Evolutionary conservation across 2,113 vertebrate genomes (phyloP).

Genomic region (Dermatemys mawii): DNA sequence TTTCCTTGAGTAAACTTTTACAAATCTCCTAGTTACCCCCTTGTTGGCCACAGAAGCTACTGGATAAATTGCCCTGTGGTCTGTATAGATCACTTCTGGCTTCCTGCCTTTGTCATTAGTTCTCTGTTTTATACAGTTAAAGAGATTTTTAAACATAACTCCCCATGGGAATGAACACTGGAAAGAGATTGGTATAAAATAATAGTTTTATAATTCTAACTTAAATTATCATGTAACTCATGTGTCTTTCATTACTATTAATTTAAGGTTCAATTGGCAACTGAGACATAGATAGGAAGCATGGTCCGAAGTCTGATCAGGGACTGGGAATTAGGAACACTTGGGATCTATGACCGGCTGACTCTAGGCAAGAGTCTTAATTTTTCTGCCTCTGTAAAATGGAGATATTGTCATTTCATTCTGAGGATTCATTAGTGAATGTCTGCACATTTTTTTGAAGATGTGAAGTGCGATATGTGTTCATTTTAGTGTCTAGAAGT

Average conservation of each 20-base stretch:
- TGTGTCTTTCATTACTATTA: no score
- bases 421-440: not conserved
- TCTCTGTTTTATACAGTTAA: not conserved
- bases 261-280: not conserved
- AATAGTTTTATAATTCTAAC: not conserved
- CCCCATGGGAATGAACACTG: not conserved
- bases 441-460: not conserved
- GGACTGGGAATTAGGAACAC: not conserved
- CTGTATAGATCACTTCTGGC: not conserved
- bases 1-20: constrained; percentile 56
- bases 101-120: not conserved
- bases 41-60: not conserved
- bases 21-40: constrained; percentile 32
- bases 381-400: not conserved
- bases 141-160: not conserved
- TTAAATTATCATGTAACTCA: not conserved
- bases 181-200: not conserved
- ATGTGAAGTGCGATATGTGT: not conserved
- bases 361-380: not conserved
- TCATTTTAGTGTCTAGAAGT: not conserved
- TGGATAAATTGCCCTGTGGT: not conserved
- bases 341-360: not conserved
- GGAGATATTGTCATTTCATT: not conserved
- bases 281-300: not conserved
- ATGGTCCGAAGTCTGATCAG: not conserved